These are phyloP conservation scores for Tricholauxania praeusta DNA, from an alignment of 2,888 invertebrate genomes.

Conservation along the genomic window DNA sequence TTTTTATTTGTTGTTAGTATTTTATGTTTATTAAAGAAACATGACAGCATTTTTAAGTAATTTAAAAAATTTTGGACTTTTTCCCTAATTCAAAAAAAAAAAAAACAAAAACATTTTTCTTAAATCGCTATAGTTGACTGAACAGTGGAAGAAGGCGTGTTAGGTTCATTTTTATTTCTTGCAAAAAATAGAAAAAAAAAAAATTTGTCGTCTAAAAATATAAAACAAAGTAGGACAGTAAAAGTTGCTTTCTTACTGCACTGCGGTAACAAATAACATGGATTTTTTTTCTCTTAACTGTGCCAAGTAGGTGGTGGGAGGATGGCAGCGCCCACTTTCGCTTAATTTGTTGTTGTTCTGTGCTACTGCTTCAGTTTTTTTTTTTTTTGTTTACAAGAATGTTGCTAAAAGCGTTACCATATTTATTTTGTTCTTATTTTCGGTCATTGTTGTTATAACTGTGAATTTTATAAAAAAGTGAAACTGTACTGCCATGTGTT, in stretches of 20 bases:
- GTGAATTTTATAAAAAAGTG: not conserved
- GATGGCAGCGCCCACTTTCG: too few relatives aligned
- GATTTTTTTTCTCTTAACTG: not conserved
- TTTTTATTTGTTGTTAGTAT: too few relatives aligned
- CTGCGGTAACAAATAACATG: too few relatives aligned
- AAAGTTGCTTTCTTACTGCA: too few relatives aligned
- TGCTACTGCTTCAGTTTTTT: not conserved
- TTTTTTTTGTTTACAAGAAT: not conserved
- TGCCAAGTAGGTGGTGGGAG: not conserved
- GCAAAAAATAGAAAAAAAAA: constrained; percentile 26
- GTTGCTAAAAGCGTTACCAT: not conserved
- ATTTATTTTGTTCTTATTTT: not conserved
- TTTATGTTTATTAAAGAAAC: too few relatives aligned
- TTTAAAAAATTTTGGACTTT: constrained; percentile 41
- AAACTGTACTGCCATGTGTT: not conserved
- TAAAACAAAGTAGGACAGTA: too few relatives aligned
- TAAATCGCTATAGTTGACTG: too few relatives aligned
- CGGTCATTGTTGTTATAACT: not conserved
- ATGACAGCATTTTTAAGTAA: constrained; percentile 37
- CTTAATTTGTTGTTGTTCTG: too few relatives aligned
- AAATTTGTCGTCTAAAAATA: not conserved
- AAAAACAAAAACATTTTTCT: too few relatives aligned
- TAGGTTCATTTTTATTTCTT: too few relatives aligned
- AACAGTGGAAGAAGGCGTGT: too few relatives aligned
- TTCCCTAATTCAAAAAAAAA: not conserved